phyloP scores from a whole-genome alignment of 2,888 invertebrate species.

The Galeopsomyia nigrocyanea region DNA sequence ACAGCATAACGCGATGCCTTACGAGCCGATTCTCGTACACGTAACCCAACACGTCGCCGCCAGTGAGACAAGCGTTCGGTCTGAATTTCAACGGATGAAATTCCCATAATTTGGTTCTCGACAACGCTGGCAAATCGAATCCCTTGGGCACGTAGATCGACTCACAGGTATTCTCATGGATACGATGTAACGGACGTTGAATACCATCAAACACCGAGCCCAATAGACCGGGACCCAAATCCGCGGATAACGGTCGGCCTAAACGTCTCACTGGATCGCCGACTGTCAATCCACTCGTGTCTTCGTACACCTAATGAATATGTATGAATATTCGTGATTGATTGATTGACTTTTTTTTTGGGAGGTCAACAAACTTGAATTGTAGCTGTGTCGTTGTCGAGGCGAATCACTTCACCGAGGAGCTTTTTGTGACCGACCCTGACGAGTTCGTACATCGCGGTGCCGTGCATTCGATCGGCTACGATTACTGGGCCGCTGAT shows the following conservation, averaged over 20 bases:
- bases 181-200: conserved; percentile 96
- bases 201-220: conserved; percentile 99
- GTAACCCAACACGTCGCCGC: conserved; percentile 94
- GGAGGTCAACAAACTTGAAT: conserved; percentile 76
- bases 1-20: conserved; percentile 93
- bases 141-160: conserved; percentile 99
- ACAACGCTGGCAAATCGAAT: conserved; percentile 89
- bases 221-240: conserved; percentile 97
- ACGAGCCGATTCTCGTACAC: conserved; percentile 97
- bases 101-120: conserved; percentile 87
- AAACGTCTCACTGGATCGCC: conserved; percentile 97
- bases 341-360: too few species aligned
- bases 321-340: too few species aligned
- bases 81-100: conserved; percentile 86
- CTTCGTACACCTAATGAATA: conserved; percentile 79
- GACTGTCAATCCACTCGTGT: conserved; percentile 96
- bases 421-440: conserved; percentile 96
- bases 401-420: conserved; percentile 98
- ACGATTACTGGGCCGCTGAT: conserved; percentile 98
- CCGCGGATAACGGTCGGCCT: conserved; percentile 96
- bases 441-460: conserved; percentile 99
- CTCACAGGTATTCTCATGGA: conserved; percentile 83
- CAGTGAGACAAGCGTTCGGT: conserved; percentile 93
- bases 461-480: conserved; percentile 96
- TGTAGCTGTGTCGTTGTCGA: conserved; percentile 98